Percentiles rank a stretch among this genome's conserved stretches.
Evolutionary conservation across 2,888 invertebrate genomes (phyloP).

Genomic region (Cerastis leucographa): DNA sequence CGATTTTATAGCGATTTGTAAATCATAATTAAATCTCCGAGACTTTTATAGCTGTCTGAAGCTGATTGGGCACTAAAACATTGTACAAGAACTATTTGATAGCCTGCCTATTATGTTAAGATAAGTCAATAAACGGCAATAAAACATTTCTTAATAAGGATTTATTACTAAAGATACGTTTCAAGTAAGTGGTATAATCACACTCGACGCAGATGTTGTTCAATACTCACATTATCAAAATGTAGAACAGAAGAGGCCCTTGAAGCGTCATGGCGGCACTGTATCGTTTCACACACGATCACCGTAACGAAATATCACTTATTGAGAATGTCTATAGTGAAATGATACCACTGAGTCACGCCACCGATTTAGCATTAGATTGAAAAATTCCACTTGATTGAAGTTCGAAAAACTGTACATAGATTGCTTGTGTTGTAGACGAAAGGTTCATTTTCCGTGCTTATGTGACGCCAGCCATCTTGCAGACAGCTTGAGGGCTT

Average conservation of each 20-base stretch:
- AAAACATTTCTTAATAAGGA: slow-evolving; percentile 55
- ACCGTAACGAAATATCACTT: slow-evolving; percentile 77
- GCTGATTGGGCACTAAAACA: slow-evolving; percentile 39
- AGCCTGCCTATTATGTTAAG: slow-evolving; percentile 41
- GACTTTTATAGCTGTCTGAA: slow-evolving; percentile 66
- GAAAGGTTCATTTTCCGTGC: slow-evolving; percentile 63
- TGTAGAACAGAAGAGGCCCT: slow-evolving; percentile 78
- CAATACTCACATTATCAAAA: slow-evolving; percentile 84
- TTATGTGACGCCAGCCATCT: slow-evolving; percentile 82
- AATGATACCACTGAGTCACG: slow-evolving; percentile 75
- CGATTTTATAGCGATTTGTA: slow-evolving; percentile 74
- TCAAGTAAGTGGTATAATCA: slow-evolving; percentile 45
- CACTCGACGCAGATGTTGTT: slow-evolving; percentile 57
- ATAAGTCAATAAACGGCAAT: slow-evolving; percentile 67
- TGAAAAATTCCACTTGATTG: slow-evolving; percentile 72
- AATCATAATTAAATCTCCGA: slow-evolving; percentile 73
- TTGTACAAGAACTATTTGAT: slow-evolving; percentile 35
- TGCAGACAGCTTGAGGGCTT: slow-evolving; percentile 58
- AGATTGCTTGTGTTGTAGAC: slow-evolving; percentile 54
- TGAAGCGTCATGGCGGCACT: slow-evolving; percentile 77
- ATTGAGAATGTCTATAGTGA: slow-evolving; percentile 65
- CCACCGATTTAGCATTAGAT: slow-evolving; percentile 72
- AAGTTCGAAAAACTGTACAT: slow-evolving; percentile 67
- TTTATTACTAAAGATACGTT: slow-evolving; percentile 47
- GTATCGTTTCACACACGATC: slow-evolving; percentile 73